Percentiles rank a stretch among this genome's conserved stretches.
These are phyloP conservation scores for Dynastes hyllus DNA, from an alignment of 2,888 invertebrate genomes.

Conservation along the genomic window DNA sequence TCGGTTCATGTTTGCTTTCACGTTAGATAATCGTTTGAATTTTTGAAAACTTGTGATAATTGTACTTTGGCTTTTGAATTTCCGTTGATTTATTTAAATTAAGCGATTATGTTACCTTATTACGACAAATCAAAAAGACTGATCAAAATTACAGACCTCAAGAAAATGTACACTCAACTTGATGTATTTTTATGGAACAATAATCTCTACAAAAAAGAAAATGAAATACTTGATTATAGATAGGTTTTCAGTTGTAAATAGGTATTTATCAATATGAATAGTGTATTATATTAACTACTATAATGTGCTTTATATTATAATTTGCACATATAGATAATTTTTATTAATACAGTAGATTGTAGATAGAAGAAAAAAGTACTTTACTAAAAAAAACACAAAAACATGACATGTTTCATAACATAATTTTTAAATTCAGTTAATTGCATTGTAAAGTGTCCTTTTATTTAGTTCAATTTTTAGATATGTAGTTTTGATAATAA, in stretches of 20 bases:
- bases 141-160: conserved; percentile 49
- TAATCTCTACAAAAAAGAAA: conserved; percentile 46
- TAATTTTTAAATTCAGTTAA: conserved; percentile 51
- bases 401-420: conserved; percentile 49
- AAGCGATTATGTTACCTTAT: conserved; percentile 47
- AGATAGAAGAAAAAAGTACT: conserved; percentile 55
- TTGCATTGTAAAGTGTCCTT: conserved; percentile 59
- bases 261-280: conserved; percentile 57
- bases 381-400: conserved; percentile 51
- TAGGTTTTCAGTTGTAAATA: conserved; percentile 57
- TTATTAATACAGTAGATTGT: conserved; percentile 56
- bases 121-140: conserved; percentile 54
- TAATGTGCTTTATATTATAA: conserved; percentile 60
- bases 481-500: conserved; percentile 58
- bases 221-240: conserved; percentile 49
- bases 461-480: conserved; percentile 59
- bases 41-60: conserved; percentile 52
- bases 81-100: conserved; percentile 50
- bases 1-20: conserved; percentile 20
- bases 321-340: conserved; percentile 61
- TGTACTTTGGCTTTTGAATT: conserved; percentile 42
- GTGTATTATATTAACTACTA: conserved; percentile 54
- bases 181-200: conserved; percentile 51
- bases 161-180: conserved; percentile 46
- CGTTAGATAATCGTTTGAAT: conserved; percentile 28